Base-by-base conservation (phyloP, 2,888 invertebrate genomes). In the Aphelenchoides bicaudatus region DNA sequence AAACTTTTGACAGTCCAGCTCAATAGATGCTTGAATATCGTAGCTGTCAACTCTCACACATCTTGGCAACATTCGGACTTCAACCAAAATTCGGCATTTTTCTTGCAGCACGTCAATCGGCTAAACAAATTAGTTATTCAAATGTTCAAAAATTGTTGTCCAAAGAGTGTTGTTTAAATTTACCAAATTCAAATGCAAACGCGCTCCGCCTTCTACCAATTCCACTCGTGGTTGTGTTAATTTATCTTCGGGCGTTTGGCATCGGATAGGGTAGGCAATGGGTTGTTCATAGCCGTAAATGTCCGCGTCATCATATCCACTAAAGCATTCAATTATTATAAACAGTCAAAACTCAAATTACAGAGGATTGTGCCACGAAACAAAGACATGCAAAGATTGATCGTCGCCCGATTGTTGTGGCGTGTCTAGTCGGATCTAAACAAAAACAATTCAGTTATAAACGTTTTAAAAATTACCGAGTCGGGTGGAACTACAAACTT, bases 281-380 rank as follows among this genome's bases (percentile, higher is more conserved):
- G 74, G 74, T 5, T 67, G 62, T 39, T 72, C 73, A 48, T 74
- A 74, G 13, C 73, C 73, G 56, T 71, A 70, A 46, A 74, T 66
- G 52, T 74, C 74, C 2, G 63, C 62, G 39, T 74, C 74, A 19
- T 63, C 63, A 56, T 72, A 74, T 3, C 74, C 74, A 13, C 55
- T 56, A 25, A 34, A 34, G 34, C 34, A 16, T 13, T 13, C 16
- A 13, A 16, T 34, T 16, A 13, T 16, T 16, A 13, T 34, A 13
- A 34, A 13, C 34, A 34, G 13, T 13, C 16, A 13, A 13, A 13
- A 13, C 13, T 34, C 34, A 13, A 16, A 13, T 8, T 29, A 13
- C 4, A n/a, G 54, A n/a, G 51, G 54, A 25, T 51, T 61, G 29
- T 60, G 67, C 65, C 65, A 65, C 3, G 47, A 60, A 25, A 65